A percentile compares a stretch with the other conserved stretches of the same genome.
Conservation (phyloP, 1,140 invertebrate species). For the Sipha flava region DNA sequence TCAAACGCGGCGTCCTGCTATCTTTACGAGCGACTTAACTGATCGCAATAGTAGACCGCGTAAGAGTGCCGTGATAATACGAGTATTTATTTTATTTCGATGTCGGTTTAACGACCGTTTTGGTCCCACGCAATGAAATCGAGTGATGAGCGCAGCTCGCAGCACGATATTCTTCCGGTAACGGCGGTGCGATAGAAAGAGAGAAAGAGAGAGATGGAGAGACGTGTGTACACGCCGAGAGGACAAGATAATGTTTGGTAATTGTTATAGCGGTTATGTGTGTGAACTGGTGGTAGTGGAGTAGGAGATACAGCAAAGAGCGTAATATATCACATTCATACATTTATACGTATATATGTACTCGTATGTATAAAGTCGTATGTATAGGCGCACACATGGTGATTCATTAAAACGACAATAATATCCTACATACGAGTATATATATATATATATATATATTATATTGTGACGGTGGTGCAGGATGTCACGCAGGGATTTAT, state of each 20-base stretch:
- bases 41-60: too few relatives aligned
- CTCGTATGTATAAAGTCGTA: too few relatives aligned
- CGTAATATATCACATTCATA: not conserved
- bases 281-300: not conserved
- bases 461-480: not conserved
- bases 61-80: too few relatives aligned
- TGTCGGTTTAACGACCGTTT: not conserved
- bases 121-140: not conserved
- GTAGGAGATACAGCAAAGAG: not conserved
- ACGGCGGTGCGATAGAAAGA: not conserved
- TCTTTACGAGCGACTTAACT: too few relatives aligned
- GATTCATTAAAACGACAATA: not conserved
- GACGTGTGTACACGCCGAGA: not conserved
- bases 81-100: too few relatives aligned
- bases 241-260: conserved; percentile 21
- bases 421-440: not conserved
- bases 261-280: not conserved
- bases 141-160: not conserved
- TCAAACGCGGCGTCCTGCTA: too few relatives aligned
- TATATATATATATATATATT: not conserved
- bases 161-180: not conserved
- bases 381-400: not conserved
- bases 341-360: too few relatives aligned
- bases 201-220: not conserved
- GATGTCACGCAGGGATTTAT: conserved; percentile 20